Evolutionary conservation across 2,113 vertebrate genomes (phyloP), one percentile per base, ranked within the genome.

Genomic region (Hiodon alosoides): DNA sequence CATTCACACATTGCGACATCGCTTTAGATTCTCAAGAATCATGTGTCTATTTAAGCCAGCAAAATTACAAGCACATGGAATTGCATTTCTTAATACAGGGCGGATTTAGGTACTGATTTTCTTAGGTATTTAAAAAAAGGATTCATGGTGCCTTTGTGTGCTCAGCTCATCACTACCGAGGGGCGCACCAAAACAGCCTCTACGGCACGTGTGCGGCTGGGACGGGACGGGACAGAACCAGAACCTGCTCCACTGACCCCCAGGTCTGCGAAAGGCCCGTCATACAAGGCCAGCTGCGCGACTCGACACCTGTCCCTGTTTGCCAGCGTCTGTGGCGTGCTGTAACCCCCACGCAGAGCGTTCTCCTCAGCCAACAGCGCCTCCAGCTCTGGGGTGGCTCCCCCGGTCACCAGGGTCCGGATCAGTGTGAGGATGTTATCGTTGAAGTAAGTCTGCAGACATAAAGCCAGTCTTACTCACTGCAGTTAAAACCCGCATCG

Each of bases 391-490:
- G 97, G 97, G 0, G 97, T 99, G 86, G 97, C 97, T 79, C 97
- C 97, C 79, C 97, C 97, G 4, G 97, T 98, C 87, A 98, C 97
- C 91, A 99, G 88, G 7, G 97, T 99, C 87, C 97, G 94, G 84
- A 99, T 99, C 86, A 99, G 90, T 54, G 97, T 99, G 82, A 99
- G 95, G 90, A 98, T 99, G 86, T 99, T 99, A 88, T 99, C 97
- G 75, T 99, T 99, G 92, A 99, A 99, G 91, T 99, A 99, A 55
- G 97, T 98, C 97, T 99, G 91, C 67, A 73, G 83, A 91, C 82
- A 91, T 81, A 65, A 83, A 85, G 89, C 58, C 31, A 31, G 31
- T 31, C 31, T 31, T 31, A 31, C 31, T 31, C 31, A 31, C 31
- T 31, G 31, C 31, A 31, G 31, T 31, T 31, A 31, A 31, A 31